Base-by-base conservation (phyloP, 1,140 invertebrate genomes). In the Eufriesea mexicana region DNA sequence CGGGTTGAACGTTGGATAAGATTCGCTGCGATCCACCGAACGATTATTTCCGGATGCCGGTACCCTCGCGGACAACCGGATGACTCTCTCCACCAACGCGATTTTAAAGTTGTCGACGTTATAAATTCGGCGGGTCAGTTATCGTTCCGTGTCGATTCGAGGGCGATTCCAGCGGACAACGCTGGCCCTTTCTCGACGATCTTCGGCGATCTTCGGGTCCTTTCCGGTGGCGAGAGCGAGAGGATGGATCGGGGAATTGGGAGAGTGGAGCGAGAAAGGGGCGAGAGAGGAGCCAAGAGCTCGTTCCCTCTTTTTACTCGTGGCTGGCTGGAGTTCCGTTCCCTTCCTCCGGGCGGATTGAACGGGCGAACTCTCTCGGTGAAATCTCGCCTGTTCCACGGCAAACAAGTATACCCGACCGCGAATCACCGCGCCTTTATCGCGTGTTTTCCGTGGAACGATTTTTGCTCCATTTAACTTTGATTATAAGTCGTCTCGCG, bases 381-480 rank as follows among this genome's bases (percentile, higher is more conserved):
- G 68, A 88, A 86, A 88, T 89, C 84, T 83, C 62, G 66, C 67
- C 67, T 80, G 75, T 77, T 76, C 59, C 73, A 84, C 76, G 42
- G 51, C 79, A 83, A 86, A 87, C 74, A 88, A 78, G 71, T 80
- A 74, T 83, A 80, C 42, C 73, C 73, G 64, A 81, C 55, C 73
- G 84, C 84, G 87, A 89, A 89, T 89, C 84, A 70, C 76, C 59
- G 62, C 70, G 55, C 55, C 84, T 86, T 86, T 86, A 84, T 89
- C 88, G 62, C 79, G 75, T 78, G 84, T 79, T 89, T 82, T 85
- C 75, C 64, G 84, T 62, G 61, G 57, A 85, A 62, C 86, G 79
- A 89, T 89, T 89, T 88, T 89, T 88, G 86, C 84, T 78, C 77
- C 84, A 84, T 89, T 89, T 89, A 86, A 88, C 86, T 84, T 81